Conservation (phyloP, 2,113 vertebrate species). For the Cichladusa arquata region DNA sequence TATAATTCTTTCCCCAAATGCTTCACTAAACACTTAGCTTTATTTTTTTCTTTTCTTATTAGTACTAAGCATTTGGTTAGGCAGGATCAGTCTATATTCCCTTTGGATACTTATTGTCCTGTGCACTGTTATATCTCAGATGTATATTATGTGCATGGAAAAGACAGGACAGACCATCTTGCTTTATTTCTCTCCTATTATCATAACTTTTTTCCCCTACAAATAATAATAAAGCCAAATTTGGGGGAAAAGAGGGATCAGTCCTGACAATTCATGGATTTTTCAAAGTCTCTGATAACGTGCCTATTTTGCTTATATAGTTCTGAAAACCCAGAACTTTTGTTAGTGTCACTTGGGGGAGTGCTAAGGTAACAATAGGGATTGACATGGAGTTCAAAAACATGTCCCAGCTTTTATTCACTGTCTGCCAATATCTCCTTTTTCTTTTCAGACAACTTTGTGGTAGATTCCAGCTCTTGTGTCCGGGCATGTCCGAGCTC, state of each 20-base stretch:
- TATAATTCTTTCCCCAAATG: not conserved
- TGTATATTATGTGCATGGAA: not conserved
- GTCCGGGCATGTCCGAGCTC: conserved; percentile 95
- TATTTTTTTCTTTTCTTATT: not conserved
- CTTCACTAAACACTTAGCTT: not conserved
- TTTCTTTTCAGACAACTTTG: conserved; percentile 89
- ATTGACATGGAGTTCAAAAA: not conserved
- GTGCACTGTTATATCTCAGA: not conserved
- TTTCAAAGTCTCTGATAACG: accelerated
- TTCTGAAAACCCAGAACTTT: not conserved
- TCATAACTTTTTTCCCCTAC: not conserved
- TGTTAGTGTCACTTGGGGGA: not conserved
- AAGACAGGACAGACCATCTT: not conserved
- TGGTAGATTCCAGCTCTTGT: conserved; percentile 97
- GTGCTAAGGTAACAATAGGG: not conserved
- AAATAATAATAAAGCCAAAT: not conserved
- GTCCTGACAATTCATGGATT: not conserved
- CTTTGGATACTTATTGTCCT: not conserved
- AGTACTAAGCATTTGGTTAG: not conserved
- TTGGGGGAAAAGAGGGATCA: not conserved
- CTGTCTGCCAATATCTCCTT: not conserved
- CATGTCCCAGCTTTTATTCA: not conserved
- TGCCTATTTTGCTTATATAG: not conserved
- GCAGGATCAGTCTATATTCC: not conserved
- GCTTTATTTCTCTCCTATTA: not conserved